These are phyloP conservation scores for Plectropomus leopardus DNA, from an alignment of 2,113 vertebrate genomes.

Conservation along the genomic window DNA sequence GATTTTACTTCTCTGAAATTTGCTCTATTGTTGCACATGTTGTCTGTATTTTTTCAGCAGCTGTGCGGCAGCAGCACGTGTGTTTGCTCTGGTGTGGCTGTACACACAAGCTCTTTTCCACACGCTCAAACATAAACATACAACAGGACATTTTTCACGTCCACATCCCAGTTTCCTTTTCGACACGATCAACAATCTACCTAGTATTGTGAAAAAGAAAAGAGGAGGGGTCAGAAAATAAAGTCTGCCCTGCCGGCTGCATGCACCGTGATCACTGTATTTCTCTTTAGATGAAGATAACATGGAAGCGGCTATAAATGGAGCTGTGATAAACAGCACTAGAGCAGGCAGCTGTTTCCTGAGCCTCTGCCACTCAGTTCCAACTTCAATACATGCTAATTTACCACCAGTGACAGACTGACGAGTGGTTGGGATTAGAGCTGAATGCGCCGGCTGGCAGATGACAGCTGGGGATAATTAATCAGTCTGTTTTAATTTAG, in stretches of 20 bases:
- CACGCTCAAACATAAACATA: slow-evolving; percentile 18
- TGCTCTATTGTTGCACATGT: background rate
- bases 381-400: slow-evolving; percentile 19
- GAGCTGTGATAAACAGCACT: slow-evolving; percentile 7
- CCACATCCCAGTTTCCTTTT: slow-evolving; percentile 32
- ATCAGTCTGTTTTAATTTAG: slow-evolving; percentile 11
- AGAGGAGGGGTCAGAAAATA: background rate
- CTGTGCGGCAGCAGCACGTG: background rate
- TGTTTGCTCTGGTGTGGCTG: slow-evolving; percentile 50
- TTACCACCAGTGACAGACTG: slow-evolving; percentile 14
- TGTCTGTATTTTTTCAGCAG: background rate
- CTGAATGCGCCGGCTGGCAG: background rate
- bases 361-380: background rate
- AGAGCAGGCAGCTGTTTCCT: slow-evolving; percentile 43
- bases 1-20: background rate
- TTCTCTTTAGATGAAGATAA: slow-evolving; percentile 17
- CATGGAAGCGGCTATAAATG: background rate
- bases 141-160: slow-evolving; percentile 21
- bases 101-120: slow-evolving; percentile 27
- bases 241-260: slow-evolving; percentile 20
- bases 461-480: slow-evolving; percentile 4
- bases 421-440: slow-evolving; percentile 16
- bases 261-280: background rate
- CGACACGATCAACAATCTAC: slow-evolving; percentile 22
- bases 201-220: slow-evolving; percentile 6